Base-by-base conservation (phyloP, 2,113 vertebrate genomes). In the Eolophus roseicapilla region DNA sequence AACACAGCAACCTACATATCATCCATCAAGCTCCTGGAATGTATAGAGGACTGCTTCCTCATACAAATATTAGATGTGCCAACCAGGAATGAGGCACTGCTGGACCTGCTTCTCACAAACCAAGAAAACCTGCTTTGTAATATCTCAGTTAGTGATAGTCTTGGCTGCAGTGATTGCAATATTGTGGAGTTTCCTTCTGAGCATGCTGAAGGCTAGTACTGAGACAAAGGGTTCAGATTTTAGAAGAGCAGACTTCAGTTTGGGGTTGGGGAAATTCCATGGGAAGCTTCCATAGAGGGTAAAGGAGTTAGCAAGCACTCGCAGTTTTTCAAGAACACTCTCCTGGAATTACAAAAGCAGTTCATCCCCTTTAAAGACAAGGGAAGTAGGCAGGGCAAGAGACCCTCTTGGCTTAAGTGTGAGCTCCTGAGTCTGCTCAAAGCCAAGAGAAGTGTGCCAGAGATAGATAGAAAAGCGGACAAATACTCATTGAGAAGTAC, bases 361-460 rank as follows among this genome's bases (percentile, higher is more conserved):
- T 41, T 81, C 17, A 39, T 75, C 37, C 6, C 21, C 15, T 64
- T 69, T 70, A 76, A 81, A 43, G 7, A 21, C 55, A 59, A 19
- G 37, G 12, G 37, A 70, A 64, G 8, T 12, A 64, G 33, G 28
- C 79, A n/a, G 49, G 69, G 24, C 62, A 75, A 64, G 20, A 69
- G 20, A 75, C 12, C 33, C 37, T 9, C 10, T 64, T 31, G 68
- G 37, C 55, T 81, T 81, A 75, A 57, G n/a, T 20, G 33, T 17
- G 28, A 59, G 37, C 19, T 75, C 63, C 27, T 52, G 81, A n/a
- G 24, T 59, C 63, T 59, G 33, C 55, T 81, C 17, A 86, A 64
- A 70, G 76, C 63, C 3, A 2, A n/a, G 19, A 57, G 47, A 39
- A 69, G 10, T 0, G 0, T 35, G 44, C 17, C 55, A 90, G 37